These are phyloP conservation scores for Drosophila emarginata DNA, from an alignment of 2,888 invertebrate genomes.

Conservation along the genomic window DNA sequence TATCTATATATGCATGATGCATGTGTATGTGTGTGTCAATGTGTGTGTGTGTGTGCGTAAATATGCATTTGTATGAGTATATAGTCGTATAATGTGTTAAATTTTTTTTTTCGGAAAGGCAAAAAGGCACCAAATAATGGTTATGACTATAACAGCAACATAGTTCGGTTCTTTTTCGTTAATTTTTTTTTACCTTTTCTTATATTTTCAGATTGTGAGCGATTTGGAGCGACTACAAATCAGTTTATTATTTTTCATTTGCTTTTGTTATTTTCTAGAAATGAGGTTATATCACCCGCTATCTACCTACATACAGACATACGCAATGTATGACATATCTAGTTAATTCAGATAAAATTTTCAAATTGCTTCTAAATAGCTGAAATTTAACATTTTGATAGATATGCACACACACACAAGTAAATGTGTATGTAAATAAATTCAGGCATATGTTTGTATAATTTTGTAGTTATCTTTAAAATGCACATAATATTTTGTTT, in stretches of 20 bases:
- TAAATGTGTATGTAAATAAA: not conserved
- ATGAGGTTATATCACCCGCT: conserved; percentile 19
- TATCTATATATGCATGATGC: conserved; percentile 38
- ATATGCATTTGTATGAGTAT: conserved; percentile 27
- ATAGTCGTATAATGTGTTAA: conserved; percentile 52
- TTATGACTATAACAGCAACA: conserved; percentile 46
- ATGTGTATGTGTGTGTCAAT: conserved; percentile 9
- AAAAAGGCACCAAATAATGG: conserved; percentile 75
- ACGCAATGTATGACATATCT: not conserved
- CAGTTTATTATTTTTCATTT: conserved; percentile 39
- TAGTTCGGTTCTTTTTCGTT: conserved; percentile 44
- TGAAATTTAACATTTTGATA: not conserved
- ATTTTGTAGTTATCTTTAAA: not conserved
- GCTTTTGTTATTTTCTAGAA: conserved; percentile 25
- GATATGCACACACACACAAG: not conserved
- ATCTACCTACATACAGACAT: not conserved
- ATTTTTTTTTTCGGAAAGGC: conserved; percentile 67
- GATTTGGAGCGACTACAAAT: conserved; percentile 56
- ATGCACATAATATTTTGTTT: not conserved
- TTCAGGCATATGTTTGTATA: not conserved
- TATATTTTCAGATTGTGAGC: conserved; percentile 67
- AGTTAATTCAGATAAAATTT: conserved; percentile 1
- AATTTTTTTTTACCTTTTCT: conserved; percentile 8
- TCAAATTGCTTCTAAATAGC: conserved; percentile 1
- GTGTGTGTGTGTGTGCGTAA: conserved; percentile 24